Evolutionary conservation across 2,797 vertebrate genomes (phyloP), one percentile per base, ranked within the genome.

Genomic region (Acanthis flammea): DNA sequence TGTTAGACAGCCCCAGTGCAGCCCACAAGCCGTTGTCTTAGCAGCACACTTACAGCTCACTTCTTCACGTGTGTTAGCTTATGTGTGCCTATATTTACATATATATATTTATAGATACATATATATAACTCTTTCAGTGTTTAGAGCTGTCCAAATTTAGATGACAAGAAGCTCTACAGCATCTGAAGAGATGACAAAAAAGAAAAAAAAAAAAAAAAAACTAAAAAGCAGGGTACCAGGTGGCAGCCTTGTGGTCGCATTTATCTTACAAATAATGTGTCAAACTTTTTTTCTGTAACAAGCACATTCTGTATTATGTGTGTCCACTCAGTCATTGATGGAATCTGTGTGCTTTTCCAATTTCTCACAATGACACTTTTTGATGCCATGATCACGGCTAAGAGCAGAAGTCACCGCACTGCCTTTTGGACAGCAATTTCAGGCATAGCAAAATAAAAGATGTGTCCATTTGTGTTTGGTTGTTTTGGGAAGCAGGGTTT

Each of bases 281-380:
- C 91, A 70, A 12, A 41, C 48, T 77, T 95, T 95, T 95, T 94
- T 95, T 82, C 75, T 28, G 12, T 94, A 94, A 86, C 73, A 83
- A 94, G n/a, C 66, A 54, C 33, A 86, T 90, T 92, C 76, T 81
- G 41, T 68, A 81, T 54, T 57, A 73, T 92, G 66, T 95, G 81
- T 95, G 86, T 70, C 83, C 80, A 67, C 37, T 87, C 74, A 84
- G 88, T 94, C 91, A 88, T 90, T 97, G 83, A 95, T 89, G 61
- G 80, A 94, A 94, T 92, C 92, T 91, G 65, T 94, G 81, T 72
- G 71, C 55, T 97, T 95, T 95, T 92, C 63, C 89, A 94, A 33
- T 96, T 96, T 95, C 71, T 95, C 67, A 90, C 82, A 91, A 94
- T 90, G 86, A 92, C 61, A 80, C 5, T 86, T 96, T 90, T 78